Conservation (phyloP, 1,140 invertebrate species). For the Drosophila sp. region DNA sequence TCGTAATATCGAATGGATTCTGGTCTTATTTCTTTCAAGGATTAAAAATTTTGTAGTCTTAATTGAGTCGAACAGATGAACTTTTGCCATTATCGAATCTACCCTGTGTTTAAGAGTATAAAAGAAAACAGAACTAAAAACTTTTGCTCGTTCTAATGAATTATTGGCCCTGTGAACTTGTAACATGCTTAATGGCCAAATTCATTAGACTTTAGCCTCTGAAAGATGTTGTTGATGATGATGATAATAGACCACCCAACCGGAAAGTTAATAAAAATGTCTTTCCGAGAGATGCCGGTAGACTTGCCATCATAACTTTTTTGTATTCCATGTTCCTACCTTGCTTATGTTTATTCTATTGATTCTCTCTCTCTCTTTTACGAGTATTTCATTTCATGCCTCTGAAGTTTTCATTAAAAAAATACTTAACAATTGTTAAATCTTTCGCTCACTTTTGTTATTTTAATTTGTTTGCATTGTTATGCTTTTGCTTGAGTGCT, state of each 20-base stretch:
- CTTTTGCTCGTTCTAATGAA: conserved; percentile 52
- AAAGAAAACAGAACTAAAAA: neutral
- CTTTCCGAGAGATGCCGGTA: neutral
- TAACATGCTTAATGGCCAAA: conserved; percentile 53
- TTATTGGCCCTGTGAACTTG: conserved; percentile 50
- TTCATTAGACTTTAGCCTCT: conserved; percentile 47
- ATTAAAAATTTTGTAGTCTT: too few relatives aligned
- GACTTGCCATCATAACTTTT: neutral
- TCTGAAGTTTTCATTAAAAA: conserved; percentile 39
- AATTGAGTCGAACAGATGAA: neutral
- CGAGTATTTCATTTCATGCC: neutral
- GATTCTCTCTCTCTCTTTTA: neutral
- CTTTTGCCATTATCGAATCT: neutral
- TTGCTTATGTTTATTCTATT: neutral
- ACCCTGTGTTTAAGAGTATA: neutral
- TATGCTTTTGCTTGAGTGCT: conserved; percentile 67
- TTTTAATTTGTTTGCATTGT: conserved; percentile 48
- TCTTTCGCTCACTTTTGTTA: conserved; percentile 37
- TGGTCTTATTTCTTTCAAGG: too few relatives aligned
- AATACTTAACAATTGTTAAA: conserved; percentile 53
- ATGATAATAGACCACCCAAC: conserved; percentile 18
- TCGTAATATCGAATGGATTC: too few relatives aligned
- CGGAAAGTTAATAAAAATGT: conserved; percentile 13
- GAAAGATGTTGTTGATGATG: conserved; percentile 2
- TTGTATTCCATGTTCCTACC: neutral